A percentile compares a stretch with the other conserved stretches of the same genome.
phyloP scores from a whole-genome alignment of 2,888 invertebrate species.

The Calameuta idolon region DNA sequence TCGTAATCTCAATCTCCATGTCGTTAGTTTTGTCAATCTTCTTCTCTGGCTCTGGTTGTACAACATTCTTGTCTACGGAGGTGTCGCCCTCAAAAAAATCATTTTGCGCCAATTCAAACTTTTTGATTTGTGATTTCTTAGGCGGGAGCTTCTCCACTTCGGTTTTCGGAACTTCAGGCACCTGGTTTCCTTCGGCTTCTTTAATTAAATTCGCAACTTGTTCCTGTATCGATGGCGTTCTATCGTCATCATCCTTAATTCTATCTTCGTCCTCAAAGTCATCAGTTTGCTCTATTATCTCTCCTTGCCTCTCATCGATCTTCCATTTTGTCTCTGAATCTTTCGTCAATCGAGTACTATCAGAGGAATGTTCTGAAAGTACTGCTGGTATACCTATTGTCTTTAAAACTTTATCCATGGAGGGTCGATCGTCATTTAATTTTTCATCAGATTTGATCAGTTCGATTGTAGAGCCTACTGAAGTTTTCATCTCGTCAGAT shows the following conservation, averaged over 20 bases:
- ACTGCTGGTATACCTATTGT: not conserved
- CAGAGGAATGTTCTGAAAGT: not conserved
- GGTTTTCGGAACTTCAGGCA: not conserved
- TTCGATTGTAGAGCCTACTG: not conserved
- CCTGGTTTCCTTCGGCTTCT: not conserved
- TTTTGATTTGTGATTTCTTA: constrained; percentile 63
- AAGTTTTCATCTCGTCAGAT: constrained; percentile 8
- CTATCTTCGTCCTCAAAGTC: constrained; percentile 10
- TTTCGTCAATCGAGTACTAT: not conserved
- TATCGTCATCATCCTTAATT: not conserved
- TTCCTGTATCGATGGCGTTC: not conserved
- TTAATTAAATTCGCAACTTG: constrained; percentile 1
- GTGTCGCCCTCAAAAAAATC: constrained; percentile 46
- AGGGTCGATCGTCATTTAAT: not conserved
- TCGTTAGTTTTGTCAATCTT: constrained; percentile 26
- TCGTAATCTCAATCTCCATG: constrained; percentile 21
- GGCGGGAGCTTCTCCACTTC: constrained; percentile 52
- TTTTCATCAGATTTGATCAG: constrained; percentile 3
- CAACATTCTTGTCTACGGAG: constrained; percentile 22
- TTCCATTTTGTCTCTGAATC: not conserved
- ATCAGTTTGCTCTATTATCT: constrained; percentile 8
- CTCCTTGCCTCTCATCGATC: constrained; percentile 2
- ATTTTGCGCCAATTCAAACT: constrained; percentile 59
- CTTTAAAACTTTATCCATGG: not conserved
- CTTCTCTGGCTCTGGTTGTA: constrained; percentile 23